Conservation (phyloP, 2,888 invertebrate genomes). For the Mythimna impura region DNA sequence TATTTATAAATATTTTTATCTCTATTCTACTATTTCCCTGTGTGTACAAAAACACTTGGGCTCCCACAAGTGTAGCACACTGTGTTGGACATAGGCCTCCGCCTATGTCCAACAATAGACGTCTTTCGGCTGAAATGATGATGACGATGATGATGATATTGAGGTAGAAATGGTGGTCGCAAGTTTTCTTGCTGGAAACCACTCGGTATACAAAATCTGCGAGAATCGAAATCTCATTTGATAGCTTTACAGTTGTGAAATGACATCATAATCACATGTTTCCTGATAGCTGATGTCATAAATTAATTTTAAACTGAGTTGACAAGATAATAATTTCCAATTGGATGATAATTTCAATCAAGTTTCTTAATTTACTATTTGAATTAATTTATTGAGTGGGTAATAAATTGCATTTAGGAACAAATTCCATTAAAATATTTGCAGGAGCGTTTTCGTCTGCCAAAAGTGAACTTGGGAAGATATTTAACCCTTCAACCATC, state of each 20-base stretch:
- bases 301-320: conserved; percentile 29
- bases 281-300: conserved; percentile 19
- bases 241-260: background rate
- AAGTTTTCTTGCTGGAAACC: too few species aligned
- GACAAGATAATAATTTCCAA: conserved; percentile 33
- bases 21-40: too few species aligned
- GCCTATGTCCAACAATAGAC: too few species aligned
- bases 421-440: conserved; percentile 3
- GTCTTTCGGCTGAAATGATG: too few species aligned
- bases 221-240: background rate
- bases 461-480: background rate
- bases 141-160: too few species aligned
- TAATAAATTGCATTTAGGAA: conserved; percentile 29
- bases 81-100: too few species aligned
- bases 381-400: conserved; percentile 35
- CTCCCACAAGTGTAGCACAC: too few species aligned
- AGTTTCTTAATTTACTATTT: conserved; percentile 41
- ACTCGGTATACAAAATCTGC: background rate
- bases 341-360: conserved; percentile 47
- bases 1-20: too few species aligned
- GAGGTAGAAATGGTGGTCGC: too few species aligned
- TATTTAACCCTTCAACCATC: background rate
- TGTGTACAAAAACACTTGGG: too few species aligned
- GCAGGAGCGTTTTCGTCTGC: background rate
- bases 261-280: conserved; percentile 27